Evolutionary conservation across 2,888 invertebrate species (phyloP), one percentile per base, ranked within the genome.

Genomic region (Brassicogethes aeneus): DNA sequence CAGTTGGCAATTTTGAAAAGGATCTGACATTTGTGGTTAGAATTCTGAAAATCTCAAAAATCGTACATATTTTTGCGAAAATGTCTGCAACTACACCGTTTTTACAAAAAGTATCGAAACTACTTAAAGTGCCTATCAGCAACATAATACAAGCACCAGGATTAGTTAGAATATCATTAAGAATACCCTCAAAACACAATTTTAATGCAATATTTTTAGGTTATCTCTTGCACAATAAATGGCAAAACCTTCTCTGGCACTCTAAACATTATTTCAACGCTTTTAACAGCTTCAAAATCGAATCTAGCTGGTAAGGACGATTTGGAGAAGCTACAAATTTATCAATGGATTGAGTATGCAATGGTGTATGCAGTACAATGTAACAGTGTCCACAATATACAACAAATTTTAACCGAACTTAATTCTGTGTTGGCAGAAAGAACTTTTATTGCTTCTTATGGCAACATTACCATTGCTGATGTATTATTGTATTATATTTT

Each of bases 401-500:
- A 48, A 15, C 50, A 53, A 42, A 40, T 61, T 33, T 51, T 64
- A 40, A 54, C 52, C 68, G 79, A 80, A 55, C 60, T 81, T 16
- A 77, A 81, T 57, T 61, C 55, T 10, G 62, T 70, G 3, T 67
- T 82, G 16, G 59, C 65, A 42, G 63, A 64, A 16, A 71, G 69
- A 50, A 75, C 79, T 0, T 81, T 76, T 57, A 66, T 82, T 39
- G 74, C 76, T 15, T 74, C 75, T 1, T 69, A 75, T 43, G 67
- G 60, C 23, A 23, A 23, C 31, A 61, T 73, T 43, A 81, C 82
- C 1, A 67, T 85, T 31, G 78, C 85, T 5, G 87, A 87, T 65
- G 66, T 84, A 43, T 76, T 80, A 16, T 66, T 80, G 7, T 87
- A 80, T 60, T 81, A 83, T 67, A 70, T 75, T 3, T 65, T 87